A percentile compares a stretch with the other conserved stretches of the same genome.
Evolutionary conservation across 1,140 invertebrate species (phyloP).

Genomic region (Zaprionus africanus): DNA sequence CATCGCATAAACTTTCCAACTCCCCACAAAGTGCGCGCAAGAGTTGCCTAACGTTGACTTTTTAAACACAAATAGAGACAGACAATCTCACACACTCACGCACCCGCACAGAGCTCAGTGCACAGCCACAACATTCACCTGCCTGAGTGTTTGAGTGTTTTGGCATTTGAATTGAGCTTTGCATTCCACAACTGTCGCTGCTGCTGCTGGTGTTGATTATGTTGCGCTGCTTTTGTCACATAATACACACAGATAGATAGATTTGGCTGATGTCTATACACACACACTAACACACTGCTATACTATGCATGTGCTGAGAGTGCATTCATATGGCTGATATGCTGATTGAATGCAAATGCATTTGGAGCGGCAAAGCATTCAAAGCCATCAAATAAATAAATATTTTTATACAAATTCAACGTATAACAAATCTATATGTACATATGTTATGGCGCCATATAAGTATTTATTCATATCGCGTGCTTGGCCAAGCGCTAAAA

Average conservation of each 20-base stretch:
- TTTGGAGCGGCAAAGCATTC: conserved; percentile 67
- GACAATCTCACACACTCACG: conserved; percentile 1
- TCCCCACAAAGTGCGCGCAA: conserved; percentile 5
- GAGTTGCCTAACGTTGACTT: conserved; percentile 48
- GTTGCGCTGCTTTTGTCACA: conserved; percentile 55
- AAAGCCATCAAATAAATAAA: conserved; percentile 52
- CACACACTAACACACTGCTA: conserved; percentile 4
- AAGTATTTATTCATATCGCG: conserved; percentile 48
- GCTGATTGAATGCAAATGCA: conserved; percentile 76
- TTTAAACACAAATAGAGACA: conserved; percentile 32
- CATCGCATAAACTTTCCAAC: conserved; percentile 23
- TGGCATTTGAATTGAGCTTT: conserved; percentile 72
- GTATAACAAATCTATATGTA: conserved; percentile 24
- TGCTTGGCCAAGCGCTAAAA: conserved; percentile 31
- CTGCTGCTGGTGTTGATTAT: conserved; percentile 46
- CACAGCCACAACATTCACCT: conserved; percentile 45
- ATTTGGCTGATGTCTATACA: conserved; percentile 26
- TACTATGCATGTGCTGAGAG: conserved; percentile 1
- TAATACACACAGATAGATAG: conserved; percentile 39
- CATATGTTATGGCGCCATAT: conserved; percentile 3
- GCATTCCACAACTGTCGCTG: conserved; percentile 41
- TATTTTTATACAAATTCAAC: conserved; percentile 26
- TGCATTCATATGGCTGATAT: conserved; percentile 37
- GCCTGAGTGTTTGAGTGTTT: conserved; percentile 60
- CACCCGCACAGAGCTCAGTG: conserved; percentile 3